Evolutionary conservation across 2,888 invertebrate species (phyloP), one percentile per base, ranked within the genome.

Genomic region (Blomia tropicalis): DNA sequence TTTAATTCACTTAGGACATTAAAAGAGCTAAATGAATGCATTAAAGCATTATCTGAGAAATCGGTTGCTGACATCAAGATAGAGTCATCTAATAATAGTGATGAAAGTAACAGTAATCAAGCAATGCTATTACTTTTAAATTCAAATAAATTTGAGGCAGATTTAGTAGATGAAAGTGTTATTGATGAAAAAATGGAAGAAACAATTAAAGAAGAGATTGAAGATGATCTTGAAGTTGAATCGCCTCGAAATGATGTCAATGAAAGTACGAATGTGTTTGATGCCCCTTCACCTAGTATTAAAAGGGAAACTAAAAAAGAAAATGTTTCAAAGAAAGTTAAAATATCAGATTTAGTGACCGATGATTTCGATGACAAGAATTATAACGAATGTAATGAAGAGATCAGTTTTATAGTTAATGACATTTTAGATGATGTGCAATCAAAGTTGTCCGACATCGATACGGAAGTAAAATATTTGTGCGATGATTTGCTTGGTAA

Each of bases 401-500:
- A 47, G n/a, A 19, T 22, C 23, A 23, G 19, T 47, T 47, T 47
- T 7, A 11, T 23, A 23, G 7, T 23, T 11, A 47, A n/a, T 19
- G 47, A 19, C 5, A 5, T 47, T 7, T 11, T 22, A 11, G 7
- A 5, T 14, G n/a, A 47, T 27, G 51, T 47, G 51, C 51, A 47
- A 47, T 47, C 51, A 47, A 27, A 14, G 7, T 36, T 36, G 36
- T 36, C 36, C 17, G 36, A 36, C 14, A 27, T 47, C 5, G 51
- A 47, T 11, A 14, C 23, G 23, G 51, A 47, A 47, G 51, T 47
- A 27, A 47, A 27, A 27, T 27, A 27, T 25, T 54, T 60, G 25
- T 60, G 60, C 30, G 60, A 60, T 31, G 47, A 30, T 56, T 54
- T 60, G 51, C 51, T 60, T 1, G 41, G 47, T 31, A 32, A 54